Evolutionary conservation across 2,797 vertebrate genomes (phyloP), one percentile per base, ranked within the genome.

Genomic region (Esox lucius): DNA sequence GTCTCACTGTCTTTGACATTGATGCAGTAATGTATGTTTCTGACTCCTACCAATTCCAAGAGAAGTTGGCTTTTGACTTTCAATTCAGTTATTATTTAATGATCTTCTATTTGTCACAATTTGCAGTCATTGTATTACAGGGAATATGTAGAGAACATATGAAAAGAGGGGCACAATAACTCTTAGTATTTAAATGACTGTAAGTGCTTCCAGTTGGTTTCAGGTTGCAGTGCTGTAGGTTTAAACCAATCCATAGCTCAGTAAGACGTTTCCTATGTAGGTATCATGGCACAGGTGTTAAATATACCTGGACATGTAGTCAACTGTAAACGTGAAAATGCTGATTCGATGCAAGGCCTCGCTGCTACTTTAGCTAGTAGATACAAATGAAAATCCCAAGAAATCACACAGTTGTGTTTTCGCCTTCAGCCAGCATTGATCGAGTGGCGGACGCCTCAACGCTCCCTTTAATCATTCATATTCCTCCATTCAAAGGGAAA

Each of bases 381-480:
- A n/a, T 56, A 19, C 53, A 56, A n/a, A 56, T 4, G 15, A 15
- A 15, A 39, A 75, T 66, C 59, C 26, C n/a, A 12, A 16, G 66
- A 74, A 66, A 77, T 82, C 53, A 59, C 53, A 79, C 74, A 59
- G 70, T 82, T 78, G 70, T 78, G 70, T 70, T 68, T 82, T 77
- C 67, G 70, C 85, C 68, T 48, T 48, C 17, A 81, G 76, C 76
- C 68, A 67, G 19, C 76, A 81, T 79, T 74, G 83, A 86, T 83
- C 71, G 65, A 68, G 70, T 61, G 22, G 70, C 19, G 70, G 75
- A 71, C 46, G 62, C 77, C 76, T 72, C 73, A 74, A 65, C 70
- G 71, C 81, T 80, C 73, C 66, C 72, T 75, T 74, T 70, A 80
- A 81, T 77, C 71, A 73, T 68, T 72, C 72, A 72, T 31, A 68